A percentile compares a stretch with the other conserved stretches of the same genome.
Conservation (phyloP, 2,888 invertebrate genomes). For the Patella depressa region DNA sequence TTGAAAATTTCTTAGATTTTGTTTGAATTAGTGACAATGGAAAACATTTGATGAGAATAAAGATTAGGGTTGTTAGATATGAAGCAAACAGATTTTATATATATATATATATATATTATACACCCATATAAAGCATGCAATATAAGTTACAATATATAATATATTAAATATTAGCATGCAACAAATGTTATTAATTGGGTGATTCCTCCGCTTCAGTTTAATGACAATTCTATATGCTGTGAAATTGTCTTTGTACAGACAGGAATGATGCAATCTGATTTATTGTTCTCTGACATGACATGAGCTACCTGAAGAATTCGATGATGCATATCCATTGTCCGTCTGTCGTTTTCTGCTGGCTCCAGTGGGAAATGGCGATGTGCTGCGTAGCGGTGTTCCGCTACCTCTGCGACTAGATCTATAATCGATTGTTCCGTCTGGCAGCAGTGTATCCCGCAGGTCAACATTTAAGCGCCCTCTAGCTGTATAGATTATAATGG, state of each 20-base stretch:
- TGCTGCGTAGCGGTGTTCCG: slow-evolving; percentile 49
- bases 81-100: no score
- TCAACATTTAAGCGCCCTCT: slow-evolving; percentile 68
- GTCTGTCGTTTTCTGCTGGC: slow-evolving; percentile 39
- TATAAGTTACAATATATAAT: not conserved
- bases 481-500: slow-evolving; percentile 47
- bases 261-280: no score
- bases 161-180: not conserved
- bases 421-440: slow-evolving; percentile 34
- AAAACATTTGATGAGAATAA: no score
- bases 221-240: no score
- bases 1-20: no score
- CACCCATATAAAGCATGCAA: not conserved
- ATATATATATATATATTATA: no score
- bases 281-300: no score
- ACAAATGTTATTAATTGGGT: no score
- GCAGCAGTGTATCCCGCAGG: slow-evolving; percentile 62
- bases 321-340: slow-evolving; percentile 62
- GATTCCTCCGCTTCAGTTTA: no score
- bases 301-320: slow-evolving; percentile 60
- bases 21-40: no score
- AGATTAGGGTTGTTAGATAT: no score
- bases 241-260: no score
- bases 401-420: slow-evolving; percentile 40
- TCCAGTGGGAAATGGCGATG: slow-evolving; percentile 41